phyloP scores from a whole-genome alignment of 2,888 invertebrate genomes.

The Rhagonycha lutea region DNA sequence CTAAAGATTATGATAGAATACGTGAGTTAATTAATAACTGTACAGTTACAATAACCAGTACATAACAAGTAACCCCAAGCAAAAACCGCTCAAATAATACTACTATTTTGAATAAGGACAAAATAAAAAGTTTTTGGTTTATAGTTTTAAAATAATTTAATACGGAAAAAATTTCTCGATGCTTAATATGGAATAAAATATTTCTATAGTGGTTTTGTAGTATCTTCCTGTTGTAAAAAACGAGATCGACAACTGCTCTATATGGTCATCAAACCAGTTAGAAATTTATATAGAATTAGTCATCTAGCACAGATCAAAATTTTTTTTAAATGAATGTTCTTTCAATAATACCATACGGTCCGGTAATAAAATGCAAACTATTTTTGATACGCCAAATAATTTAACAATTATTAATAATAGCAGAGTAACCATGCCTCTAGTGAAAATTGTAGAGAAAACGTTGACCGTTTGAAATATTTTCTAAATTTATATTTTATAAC shows the following conservation, averaged over 20 bases:
- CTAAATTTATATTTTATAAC: neutral
- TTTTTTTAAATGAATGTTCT: neutral
- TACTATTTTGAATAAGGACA: no score
- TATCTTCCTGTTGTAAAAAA: neutral
- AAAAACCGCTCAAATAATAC: no score
- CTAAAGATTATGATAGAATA: no score
- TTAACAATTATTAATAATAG: neutral
- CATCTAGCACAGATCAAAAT: neutral
- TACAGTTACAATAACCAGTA: no score
- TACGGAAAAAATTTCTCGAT: neutral
- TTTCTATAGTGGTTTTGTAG: neutral
- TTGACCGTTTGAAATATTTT: neutral
- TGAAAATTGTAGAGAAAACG: neutral
- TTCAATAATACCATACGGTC: neutral
- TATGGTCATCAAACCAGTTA: neutral
- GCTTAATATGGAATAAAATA: neutral
- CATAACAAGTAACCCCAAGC: no score
- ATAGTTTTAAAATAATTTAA: neutral
- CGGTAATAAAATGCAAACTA: neutral
- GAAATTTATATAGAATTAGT: neutral
- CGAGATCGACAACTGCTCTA: neutral
- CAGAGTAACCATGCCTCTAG: neutral
- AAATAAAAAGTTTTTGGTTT: neutral
- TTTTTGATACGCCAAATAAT: neutral
- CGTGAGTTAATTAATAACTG: no score